A percentile compares a stretch with the other conserved stretches of the same genome.
Evolutionary conservation across 2,888 invertebrate species (phyloP).

Genomic region (Limnephilus lunatus): DNA sequence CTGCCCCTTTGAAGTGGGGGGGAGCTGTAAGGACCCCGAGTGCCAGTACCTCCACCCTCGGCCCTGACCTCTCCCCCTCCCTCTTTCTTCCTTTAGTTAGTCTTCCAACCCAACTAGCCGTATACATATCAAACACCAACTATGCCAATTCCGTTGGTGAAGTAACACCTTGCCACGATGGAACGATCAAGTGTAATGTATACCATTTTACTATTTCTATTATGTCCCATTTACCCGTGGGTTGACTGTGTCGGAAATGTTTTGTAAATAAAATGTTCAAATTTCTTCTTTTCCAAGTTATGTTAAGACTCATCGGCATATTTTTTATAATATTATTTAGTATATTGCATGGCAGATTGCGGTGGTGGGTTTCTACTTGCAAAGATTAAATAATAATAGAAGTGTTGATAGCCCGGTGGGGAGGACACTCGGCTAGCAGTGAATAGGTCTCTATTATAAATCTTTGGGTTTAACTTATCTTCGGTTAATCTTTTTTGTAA

Average conservation of each 20-base stretch:
- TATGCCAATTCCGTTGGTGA: conserved; percentile 13
- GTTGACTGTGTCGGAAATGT: background rate
- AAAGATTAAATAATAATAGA: background rate
- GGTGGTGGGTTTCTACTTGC: background rate
- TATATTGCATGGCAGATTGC: background rate
- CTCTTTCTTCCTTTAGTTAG: background rate
- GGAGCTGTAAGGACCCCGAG: conserved; percentile 75
- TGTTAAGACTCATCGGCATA: background rate
- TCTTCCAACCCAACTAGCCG: background rate
- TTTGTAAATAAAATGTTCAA: background rate
- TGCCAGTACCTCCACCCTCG: conserved; percentile 76
- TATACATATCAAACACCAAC: conserved; percentile 31
- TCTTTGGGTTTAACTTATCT: too few species aligned
- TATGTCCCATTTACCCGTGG: background rate
- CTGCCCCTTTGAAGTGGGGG: conserved; percentile 76
- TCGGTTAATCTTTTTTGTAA: too few species aligned
- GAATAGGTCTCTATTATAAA: too few species aligned
- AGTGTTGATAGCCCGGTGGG: background rate
- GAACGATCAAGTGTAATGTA: conserved; percentile 48
- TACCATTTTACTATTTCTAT: conserved; percentile 29
- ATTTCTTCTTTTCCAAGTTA: background rate
- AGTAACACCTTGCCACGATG: conserved; percentile 3
- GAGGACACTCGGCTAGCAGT: background rate
- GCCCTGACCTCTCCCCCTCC: conserved; percentile 13
- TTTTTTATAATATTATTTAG: background rate